Percentiles rank a stretch among this genome's conserved stretches.
These are phyloP conservation scores for Drosophila littoralis DNA, from an alignment of 1,140 invertebrate species.

Conservation along the genomic window DNA sequence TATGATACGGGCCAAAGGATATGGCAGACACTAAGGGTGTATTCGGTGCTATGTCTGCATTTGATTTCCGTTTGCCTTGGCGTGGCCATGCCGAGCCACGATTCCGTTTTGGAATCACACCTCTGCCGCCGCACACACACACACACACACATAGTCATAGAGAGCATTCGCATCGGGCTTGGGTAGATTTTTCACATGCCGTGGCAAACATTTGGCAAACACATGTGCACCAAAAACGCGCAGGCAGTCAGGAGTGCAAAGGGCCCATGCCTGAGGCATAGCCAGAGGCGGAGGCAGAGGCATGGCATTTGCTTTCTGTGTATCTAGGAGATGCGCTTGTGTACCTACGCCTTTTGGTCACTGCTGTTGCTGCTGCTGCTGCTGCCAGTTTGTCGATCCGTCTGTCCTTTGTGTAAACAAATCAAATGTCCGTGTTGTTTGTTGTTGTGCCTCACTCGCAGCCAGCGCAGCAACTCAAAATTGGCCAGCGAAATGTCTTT, in stretches of 20 bases:
- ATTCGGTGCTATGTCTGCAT: conserved; percentile 64
- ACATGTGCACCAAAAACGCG: conserved; percentile 65
- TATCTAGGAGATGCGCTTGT: conserved; percentile 67
- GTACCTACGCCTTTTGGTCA: conserved; percentile 78
- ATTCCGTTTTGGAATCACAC: conserved; percentile 47
- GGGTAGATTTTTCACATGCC: conserved; percentile 77
- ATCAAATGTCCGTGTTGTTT: conserved; percentile 74
- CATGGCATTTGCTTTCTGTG: conserved; percentile 17
- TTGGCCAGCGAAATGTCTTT: conserved; percentile 76
- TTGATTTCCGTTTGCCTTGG: conserved; percentile 72
- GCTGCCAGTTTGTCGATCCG: conserved; percentile 16
- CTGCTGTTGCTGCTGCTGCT: conserved; percentile 52
- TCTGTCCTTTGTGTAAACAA: conserved; percentile 69
- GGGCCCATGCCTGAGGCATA: conserved; percentile 9
- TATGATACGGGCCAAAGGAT: conserved; percentile 32
- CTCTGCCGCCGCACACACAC: conserved; percentile 59
- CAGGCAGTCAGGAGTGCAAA: conserved; percentile 38
- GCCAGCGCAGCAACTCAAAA: conserved; percentile 49
- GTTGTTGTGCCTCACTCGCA: conserved; percentile 49
- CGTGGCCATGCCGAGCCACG: conserved; percentile 28
- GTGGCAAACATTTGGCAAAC: conserved; percentile 81
- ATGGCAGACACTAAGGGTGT: conserved; percentile 12
- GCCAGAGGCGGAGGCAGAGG: conserved; percentile 7
- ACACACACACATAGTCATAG: conserved; percentile 10
- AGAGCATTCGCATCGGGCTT: conserved; percentile 35